Percentiles rank a stretch among this genome's conserved stretches.
Conservation (phyloP, 2,113 vertebrate species). For the Gobio gobio region DNA sequence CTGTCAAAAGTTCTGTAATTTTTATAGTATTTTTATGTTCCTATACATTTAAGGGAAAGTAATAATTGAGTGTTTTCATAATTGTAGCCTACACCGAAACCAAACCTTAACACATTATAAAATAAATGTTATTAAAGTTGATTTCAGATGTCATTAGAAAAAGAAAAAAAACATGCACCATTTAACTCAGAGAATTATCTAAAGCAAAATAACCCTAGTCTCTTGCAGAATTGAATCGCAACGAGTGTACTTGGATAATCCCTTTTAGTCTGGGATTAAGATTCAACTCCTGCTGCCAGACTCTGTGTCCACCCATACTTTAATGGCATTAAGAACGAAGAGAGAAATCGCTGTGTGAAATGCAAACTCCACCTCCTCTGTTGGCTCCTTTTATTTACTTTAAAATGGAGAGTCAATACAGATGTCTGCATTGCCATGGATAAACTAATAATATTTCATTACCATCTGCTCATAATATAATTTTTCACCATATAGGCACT, state of each 20-base stretch:
- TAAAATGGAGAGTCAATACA: not conserved
- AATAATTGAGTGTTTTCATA: not conserved
- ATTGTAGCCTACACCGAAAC: not conserved
- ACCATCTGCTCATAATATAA: not conserved
- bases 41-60: not conserved
- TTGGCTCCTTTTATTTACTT: not conserved
- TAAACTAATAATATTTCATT: not conserved
- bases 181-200: not conserved
- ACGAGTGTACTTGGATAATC: not conserved
- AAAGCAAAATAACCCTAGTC: not conserved
- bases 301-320: not conserved
- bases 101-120: not conserved
- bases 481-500: not conserved
- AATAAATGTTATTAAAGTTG: not conserved
- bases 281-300: not conserved
- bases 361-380: not conserved
- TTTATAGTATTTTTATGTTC: not conserved
- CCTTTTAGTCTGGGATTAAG: slow-evolving; percentile 14
- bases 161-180: not conserved
- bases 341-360: not conserved
- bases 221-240: not conserved
- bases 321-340: not conserved
- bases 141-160: not conserved
- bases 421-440: not conserved
- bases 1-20: not conserved